Base-by-base conservation (phyloP, 2,797 vertebrate species). In the Macrochelys suwanniensis region DNA sequence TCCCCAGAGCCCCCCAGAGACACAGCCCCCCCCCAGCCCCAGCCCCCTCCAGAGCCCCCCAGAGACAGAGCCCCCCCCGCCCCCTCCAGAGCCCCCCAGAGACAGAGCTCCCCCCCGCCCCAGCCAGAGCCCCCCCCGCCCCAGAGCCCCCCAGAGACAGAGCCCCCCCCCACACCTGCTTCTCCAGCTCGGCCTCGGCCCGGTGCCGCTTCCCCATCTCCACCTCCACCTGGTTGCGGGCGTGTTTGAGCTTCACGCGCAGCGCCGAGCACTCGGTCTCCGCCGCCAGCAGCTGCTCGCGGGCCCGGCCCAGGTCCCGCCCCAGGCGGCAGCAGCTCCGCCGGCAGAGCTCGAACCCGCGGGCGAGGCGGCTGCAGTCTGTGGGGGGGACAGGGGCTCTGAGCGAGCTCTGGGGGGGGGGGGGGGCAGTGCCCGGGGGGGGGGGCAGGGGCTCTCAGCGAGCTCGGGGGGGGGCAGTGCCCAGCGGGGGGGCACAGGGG, bases 201-300 rank as follows among this genome's bases (percentile, higher is more conserved):
- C 98, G 98, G 95, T 97, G 97, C 16, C 98, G 98, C 54, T 98
- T 98, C 95, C 98, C 98, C 97, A 99, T 98, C 97, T 99, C 98
- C 89, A 99, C 96, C 1, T 99, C 98, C 89, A 99, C 97, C 96
- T 99, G 98, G 96, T 99, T 98, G 2, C 98, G 97, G 25, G 98
- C 97, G 25, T 98, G 98, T 89, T 98, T 98, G 25, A 98, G 96
- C 84, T 98, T 97, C 81, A 98, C 97, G 57, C 98, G 97, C 79
- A 98, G 96, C 16, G 97, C 97, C 1, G 97, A 95, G 45, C 98
- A 98, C 45, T 98, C 94, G 49, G 98, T 97, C 8, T 99, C 98
- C 0, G 98, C 98, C 92, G 98, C 98, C 26, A 98, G 96, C 95
- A 99, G 95, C 21, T 97, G 92, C 96, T 98, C 98, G 82, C 98